Evolutionary conservation across 1,140 invertebrate species (phyloP).

Genomic region (Drosophila sproati): DNA sequence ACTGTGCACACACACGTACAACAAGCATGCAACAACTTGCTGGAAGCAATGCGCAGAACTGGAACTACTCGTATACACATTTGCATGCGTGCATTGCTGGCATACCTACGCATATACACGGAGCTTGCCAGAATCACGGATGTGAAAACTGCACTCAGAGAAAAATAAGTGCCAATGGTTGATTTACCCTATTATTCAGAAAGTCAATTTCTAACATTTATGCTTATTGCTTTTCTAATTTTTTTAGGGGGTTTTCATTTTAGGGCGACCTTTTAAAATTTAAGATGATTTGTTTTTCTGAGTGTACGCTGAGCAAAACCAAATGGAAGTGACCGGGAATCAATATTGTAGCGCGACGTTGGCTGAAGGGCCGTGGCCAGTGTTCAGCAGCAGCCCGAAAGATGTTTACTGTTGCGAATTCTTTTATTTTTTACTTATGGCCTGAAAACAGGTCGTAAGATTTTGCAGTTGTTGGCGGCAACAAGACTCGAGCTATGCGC

Average conservation of each 20-base stretch:
- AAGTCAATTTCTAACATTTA: too few relatives aligned
- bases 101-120: constrained; percentile 82
- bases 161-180: constrained; percentile 21
- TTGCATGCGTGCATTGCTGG: constrained; percentile 81
- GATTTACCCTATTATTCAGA: neutral
- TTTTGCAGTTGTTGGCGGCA: constrained; percentile 5
- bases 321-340: constrained; percentile 4
- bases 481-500: constrained; percentile 20
- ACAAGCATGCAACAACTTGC: neutral
- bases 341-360: constrained; percentile 12
- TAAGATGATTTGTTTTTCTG: too few relatives aligned
- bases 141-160: constrained; percentile 9
- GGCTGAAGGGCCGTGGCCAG: constrained; percentile 14
- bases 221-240: too few relatives aligned
- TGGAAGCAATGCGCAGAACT: constrained; percentile 38
- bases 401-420: constrained; percentile 43
- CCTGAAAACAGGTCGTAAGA: constrained; percentile 36
- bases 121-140: constrained; percentile 51
- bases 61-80: constrained; percentile 59
- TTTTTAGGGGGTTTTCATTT: too few relatives aligned
- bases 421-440: constrained; percentile 34
- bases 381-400: constrained; percentile 18
- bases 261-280: too few relatives aligned
- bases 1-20: neutral
- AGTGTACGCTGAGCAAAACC: too few relatives aligned